phyloP scores from a whole-genome alignment of 1,140 invertebrate species.

The Tetramorium alpestre region DNA sequence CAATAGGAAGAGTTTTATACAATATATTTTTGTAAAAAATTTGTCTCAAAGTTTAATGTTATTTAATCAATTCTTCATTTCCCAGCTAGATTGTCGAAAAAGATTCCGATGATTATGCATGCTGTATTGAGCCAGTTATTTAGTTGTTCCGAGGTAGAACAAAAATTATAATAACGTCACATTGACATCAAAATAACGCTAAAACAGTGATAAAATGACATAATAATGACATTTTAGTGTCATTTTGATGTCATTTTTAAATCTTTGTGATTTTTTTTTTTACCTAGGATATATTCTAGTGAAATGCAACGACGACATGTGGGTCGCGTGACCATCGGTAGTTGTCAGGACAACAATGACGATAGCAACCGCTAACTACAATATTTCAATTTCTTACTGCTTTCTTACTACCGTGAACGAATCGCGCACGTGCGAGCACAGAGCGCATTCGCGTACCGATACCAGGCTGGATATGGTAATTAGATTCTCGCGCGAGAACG shows the following conservation, averaged over 20 bases:
- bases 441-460: conserved; percentile 4
- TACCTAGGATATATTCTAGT: background rate
- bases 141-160: background rate
- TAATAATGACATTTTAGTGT: too few species aligned
- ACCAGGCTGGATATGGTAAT: conserved; percentile 74
- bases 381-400: conserved; percentile 65
- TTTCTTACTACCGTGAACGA: conserved; percentile 5
- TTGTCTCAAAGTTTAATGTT: background rate
- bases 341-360: background rate
- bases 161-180: too few species aligned
- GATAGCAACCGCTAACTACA: background rate
- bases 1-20: background rate
- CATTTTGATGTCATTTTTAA: too few species aligned
- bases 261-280: too few species aligned
- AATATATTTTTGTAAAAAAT: background rate
- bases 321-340: conserved; percentile 10
- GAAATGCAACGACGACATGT: background rate
- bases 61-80: background rate
- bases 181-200: too few species aligned
- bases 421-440: conserved; percentile 4
- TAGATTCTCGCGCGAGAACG: conserved; percentile 72
- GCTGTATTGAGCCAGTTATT: background rate
- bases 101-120: background rate
- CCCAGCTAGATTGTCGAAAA: background rate
- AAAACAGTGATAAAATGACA: too few species aligned